Base-by-base conservation (phyloP, 2,888 invertebrate species). In the Xanthorhoe spadicearia region DNA sequence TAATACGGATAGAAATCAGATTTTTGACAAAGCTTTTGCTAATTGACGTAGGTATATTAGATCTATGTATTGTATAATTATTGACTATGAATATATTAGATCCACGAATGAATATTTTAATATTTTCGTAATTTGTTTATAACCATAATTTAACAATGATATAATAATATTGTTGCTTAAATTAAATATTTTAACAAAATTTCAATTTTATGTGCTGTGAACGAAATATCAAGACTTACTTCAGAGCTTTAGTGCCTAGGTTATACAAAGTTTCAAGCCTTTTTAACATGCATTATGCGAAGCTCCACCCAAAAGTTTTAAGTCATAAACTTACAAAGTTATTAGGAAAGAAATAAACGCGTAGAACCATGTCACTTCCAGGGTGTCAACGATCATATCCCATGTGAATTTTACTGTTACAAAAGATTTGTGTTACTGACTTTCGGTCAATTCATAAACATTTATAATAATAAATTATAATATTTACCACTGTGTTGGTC, bases 1-100 rank as follows among this genome's bases (percentile, higher is more conserved):
- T 74, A 71, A 78, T 74, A 19, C 69, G 66, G 71, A n/a, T n/a
- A n/a, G n/a, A n/a, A n/a, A 70, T 35, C 48, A 62, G 73, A 65
- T 69, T 74, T 73, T 73, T 68, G 69, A 72, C 66, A 60, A 68
- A 67, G 23, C 23, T 69, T n/a, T n/a, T n/a, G n/a, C n/a, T n/a
- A n/a, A n/a, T n/a, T n/a, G n/a, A n/a, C n/a, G n/a, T n/a, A n/a
- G n/a, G n/a, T n/a, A n/a, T n/a, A n/a, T n/a, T n/a, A n/a, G n/a
- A n/a, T n/a, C n/a, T n/a, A n/a, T n/a, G n/a, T n/a, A n/a, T n/a
- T n/a, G n/a, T n/a, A n/a, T n/a, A n/a, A n/a, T n/a, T n/a, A n/a
- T n/a, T n/a, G n/a, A n/a, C n/a, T n/a, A n/a, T n/a, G n/a, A n/a
- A n/a, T n/a, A n/a, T n/a, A n/a, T n/a, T n/a, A n/a, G n/a, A n/a